Evolutionary conservation across 2,113 vertebrate genomes (phyloP).

Genomic region (Asarcornis scutulata): DNA sequence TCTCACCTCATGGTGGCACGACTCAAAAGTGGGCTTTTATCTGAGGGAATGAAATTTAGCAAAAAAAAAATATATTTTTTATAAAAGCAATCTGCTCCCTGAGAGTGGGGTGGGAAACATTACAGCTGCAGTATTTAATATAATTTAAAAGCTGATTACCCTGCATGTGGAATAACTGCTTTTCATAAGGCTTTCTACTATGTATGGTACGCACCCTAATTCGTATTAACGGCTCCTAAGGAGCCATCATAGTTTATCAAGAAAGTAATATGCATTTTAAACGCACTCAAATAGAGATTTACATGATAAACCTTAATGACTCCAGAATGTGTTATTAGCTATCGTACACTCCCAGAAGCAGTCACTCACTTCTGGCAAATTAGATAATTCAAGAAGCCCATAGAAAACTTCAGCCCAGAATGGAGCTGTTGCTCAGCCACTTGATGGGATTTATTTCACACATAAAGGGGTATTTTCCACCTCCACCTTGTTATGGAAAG

Average conservation of each 20-base stretch:
- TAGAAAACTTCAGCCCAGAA: slow-evolving; percentile 1
- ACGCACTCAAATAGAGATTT: slow-evolving; percentile 45
- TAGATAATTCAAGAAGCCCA: slow-evolving; percentile 30
- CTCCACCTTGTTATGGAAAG: background rate
- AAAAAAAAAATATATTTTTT: background rate
- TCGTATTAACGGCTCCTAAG: slow-evolving; percentile 37
- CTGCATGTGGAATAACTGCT: background rate
- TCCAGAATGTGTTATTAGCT: slow-evolving; percentile 27
- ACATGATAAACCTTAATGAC: slow-evolving; percentile 45
- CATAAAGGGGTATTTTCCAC: background rate
- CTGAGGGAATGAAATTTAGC: slow-evolving; percentile 33
- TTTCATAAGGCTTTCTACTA: slow-evolving; percentile 27
- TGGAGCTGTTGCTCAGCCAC: background rate
- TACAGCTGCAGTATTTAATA: slow-evolving; percentile 32
- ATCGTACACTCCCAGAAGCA: background rate
- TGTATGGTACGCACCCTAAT: slow-evolving; percentile 7
- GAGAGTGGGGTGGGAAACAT: background rate
- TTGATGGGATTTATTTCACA: background rate
- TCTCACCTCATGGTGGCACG: background rate
- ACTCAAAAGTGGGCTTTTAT: slow-evolving; percentile 15
- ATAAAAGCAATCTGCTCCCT: background rate
- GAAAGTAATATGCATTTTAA: slow-evolving; percentile 64
- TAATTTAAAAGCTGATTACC: slow-evolving; percentile 55
- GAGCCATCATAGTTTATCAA: slow-evolving; percentile 55
- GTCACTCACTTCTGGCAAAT: slow-evolving; percentile 42